Evolutionary conservation across 2,113 vertebrate genomes (phyloP).

Genomic region (Falco punctatus): DNA sequence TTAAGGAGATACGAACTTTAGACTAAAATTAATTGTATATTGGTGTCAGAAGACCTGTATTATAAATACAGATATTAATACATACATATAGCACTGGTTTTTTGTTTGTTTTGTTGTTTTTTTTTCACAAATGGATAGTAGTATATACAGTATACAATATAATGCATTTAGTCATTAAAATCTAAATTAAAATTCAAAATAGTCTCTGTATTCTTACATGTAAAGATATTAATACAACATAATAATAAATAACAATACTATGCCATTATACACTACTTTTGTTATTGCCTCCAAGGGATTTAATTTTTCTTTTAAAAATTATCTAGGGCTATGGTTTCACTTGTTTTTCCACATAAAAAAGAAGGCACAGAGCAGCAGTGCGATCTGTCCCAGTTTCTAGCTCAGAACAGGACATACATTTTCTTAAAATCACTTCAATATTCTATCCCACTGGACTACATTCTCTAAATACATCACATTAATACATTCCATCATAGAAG

Average conservation of each 20-base stretch:
- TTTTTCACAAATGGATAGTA: background rate
- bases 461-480: background rate
- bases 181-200: background rate
- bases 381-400: background rate
- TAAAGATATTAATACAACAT: background rate
- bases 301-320: background rate
- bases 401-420: background rate
- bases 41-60: background rate
- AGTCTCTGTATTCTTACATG: background rate
- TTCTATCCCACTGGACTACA: background rate
- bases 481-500: background rate
- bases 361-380: background rate
- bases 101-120: background rate
- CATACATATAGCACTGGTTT: background rate
- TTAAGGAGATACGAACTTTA: background rate
- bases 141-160: background rate
- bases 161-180: background rate
- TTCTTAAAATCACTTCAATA: background rate
- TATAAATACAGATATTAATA: background rate
- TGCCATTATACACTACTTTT: background rate
- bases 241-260: background rate
- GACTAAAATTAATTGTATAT: background rate
- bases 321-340: background rate
- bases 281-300: background rate
- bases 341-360: background rate